Evolutionary conservation across 2,888 invertebrate species (phyloP).

Genomic region (Tetropium fuscum): DNA sequence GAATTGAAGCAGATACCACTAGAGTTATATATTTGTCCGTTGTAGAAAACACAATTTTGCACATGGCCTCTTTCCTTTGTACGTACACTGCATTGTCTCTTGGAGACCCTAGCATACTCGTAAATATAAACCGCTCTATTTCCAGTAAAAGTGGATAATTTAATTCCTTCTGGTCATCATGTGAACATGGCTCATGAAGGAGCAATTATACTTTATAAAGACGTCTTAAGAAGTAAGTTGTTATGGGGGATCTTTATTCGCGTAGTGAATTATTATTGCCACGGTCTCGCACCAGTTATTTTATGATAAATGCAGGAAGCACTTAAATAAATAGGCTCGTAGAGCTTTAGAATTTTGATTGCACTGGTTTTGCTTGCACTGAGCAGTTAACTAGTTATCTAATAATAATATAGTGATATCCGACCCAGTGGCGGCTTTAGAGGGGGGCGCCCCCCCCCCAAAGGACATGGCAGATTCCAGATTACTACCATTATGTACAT

Average conservation of each 20-base stretch:
- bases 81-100: constrained; percentile 31
- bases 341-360: too few species aligned
- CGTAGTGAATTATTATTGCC: neutral
- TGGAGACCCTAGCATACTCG: constrained; percentile 29
- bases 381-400: too few species aligned
- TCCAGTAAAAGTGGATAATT: constrained; percentile 14
- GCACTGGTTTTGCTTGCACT: too few species aligned
- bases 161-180: constrained; percentile 23
- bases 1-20: constrained; percentile 44
- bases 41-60: constrained; percentile 45
- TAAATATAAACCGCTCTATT: constrained; percentile 23
- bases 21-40: constrained; percentile 47
- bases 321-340: too few species aligned
- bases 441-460: too few species aligned
- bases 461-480: too few species aligned
- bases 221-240: constrained; percentile 6
- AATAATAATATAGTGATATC: too few species aligned
- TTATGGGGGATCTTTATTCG: constrained; percentile 4
- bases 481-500: too few species aligned
- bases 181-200: neutral
- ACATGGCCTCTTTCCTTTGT: constrained; percentile 35
- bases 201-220: constrained; percentile 18
- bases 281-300: too few species aligned
- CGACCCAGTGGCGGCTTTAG: too few species aligned
- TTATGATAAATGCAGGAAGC: too few species aligned